phyloP scores from a whole-genome alignment of 2,113 vertebrate species.

The Sigmodon hispidus region DNA sequence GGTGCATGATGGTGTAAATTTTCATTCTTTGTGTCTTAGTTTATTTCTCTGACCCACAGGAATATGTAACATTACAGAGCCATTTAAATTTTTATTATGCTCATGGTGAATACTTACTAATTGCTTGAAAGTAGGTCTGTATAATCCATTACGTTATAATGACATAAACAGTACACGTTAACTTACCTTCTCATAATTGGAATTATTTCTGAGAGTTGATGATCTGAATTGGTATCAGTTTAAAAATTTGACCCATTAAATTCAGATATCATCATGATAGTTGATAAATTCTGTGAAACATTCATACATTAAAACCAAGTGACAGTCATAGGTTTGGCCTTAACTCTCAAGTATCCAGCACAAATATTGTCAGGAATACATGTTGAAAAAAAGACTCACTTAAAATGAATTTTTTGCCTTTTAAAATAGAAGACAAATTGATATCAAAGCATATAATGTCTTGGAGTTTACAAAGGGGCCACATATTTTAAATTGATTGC shows the following conservation, averaged over 20 bases:
- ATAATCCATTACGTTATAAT: neutral
- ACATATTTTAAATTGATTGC: slow-evolving; percentile 6
- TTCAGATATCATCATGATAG: slow-evolving; percentile 26
- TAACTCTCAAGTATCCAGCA: neutral
- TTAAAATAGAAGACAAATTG: slow-evolving; percentile 26
- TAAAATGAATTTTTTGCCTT: neutral
- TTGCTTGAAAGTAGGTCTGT: neutral
- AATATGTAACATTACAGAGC: neutral
- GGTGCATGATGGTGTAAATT: neutral
- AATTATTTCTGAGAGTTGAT: slow-evolving; percentile 37
- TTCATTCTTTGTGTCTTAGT: neutral
- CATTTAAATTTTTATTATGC: slow-evolving; percentile 14
- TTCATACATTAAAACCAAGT: slow-evolving; percentile 8
- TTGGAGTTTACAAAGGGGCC: neutral
- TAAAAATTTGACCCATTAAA: slow-evolving; percentile 51
- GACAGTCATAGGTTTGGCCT: neutral
- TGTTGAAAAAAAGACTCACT: slow-evolving; percentile 29
- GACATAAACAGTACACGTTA: slow-evolving; percentile 27
- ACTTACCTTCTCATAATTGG: slow-evolving; percentile 73
- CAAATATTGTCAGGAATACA: slow-evolving; percentile 7
- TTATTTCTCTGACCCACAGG: neutral
- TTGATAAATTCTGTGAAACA: neutral
- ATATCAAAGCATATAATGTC: neutral
- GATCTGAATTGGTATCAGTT: slow-evolving; percentile 35
- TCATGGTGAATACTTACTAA: neutral